phyloP scores from a whole-genome alignment of 2,113 vertebrate genomes.

The Centropristis striata region DNA sequence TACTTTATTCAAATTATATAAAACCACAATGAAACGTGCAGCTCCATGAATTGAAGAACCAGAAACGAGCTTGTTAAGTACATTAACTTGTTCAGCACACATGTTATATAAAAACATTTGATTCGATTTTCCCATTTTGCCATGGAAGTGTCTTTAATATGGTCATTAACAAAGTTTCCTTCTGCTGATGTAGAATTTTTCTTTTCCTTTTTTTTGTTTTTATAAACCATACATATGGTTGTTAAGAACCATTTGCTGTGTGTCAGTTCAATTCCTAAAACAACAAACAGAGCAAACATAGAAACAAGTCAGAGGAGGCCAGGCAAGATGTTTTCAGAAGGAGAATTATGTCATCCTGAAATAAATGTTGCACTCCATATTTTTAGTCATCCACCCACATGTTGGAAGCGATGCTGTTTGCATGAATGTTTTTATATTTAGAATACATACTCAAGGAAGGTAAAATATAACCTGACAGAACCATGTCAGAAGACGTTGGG shows the following conservation, averaged over 20 bases:
- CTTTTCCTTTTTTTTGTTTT: neutral
- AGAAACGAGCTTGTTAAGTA: neutral
- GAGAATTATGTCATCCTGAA: constrained; percentile 14
- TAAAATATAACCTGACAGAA: neutral
- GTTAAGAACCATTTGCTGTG: neutral
- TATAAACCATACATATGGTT: neutral
- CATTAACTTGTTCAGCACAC: neutral
- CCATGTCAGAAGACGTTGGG: too few species aligned
- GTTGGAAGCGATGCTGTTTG: constrained; percentile 3
- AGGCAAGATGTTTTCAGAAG: constrained; percentile 1
- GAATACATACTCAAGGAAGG: neutral
- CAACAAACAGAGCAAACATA: constrained; percentile 17
- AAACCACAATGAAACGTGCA: neutral
- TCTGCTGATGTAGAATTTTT: neutral
- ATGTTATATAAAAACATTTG: too few species aligned
- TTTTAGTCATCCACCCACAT: constrained; percentile 34
- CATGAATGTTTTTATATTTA: constrained; percentile 24
- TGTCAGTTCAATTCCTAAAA: neutral
- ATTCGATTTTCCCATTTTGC: neutral
- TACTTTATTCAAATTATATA: neutral
- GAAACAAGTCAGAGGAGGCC: constrained; percentile 21
- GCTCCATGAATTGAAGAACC: neutral
- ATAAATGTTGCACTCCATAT: constrained; percentile 14
- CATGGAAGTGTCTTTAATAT: neutral
- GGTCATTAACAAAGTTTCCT: neutral